Conservation (phyloP, 92 coral and sea anemone species). For the Phymanthus crucifer region DNA sequence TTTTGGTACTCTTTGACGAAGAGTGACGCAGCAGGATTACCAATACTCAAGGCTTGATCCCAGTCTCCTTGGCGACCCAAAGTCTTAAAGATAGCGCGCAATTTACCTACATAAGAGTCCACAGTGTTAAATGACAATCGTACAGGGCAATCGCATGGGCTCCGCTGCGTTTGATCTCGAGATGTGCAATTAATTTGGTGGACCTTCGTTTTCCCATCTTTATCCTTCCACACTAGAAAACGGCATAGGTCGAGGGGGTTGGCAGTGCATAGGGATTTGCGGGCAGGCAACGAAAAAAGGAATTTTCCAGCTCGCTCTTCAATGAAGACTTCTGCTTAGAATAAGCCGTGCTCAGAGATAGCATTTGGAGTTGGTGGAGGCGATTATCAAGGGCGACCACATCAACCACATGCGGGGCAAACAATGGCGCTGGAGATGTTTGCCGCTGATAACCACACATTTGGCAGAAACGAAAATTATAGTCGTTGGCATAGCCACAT, state of each 20-base stretch:
- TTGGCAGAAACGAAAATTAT: constrained; percentile 48
- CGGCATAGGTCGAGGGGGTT: constrained; percentile 51
- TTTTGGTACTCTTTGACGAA: constrained; percentile 43
- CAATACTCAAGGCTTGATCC: constrained; percentile 18
- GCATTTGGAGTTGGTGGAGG: constrained; percentile 10
- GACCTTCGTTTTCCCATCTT: constrained; percentile 36
- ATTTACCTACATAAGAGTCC: constrained; percentile 41
- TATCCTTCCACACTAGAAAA: constrained; percentile 42
- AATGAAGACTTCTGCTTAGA: constrained; percentile 25
- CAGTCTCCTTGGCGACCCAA: constrained; percentile 42
- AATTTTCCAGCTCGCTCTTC: constrained; percentile 23
- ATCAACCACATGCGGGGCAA: constrained; percentile 23
- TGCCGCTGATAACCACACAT: constrained; percentile 44
- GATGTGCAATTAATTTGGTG: constrained; percentile 15
- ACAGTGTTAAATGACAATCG: constrained; percentile 34
- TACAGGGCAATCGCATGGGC: constrained; percentile 23
- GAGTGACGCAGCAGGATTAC: constrained; percentile 54
- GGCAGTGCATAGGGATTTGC: constrained; percentile 37
- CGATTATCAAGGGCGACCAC: constrained; percentile 39
- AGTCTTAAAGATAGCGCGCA: constrained; percentile 27
- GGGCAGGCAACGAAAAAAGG: constrained; percentile 13
- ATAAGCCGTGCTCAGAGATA: background rate
- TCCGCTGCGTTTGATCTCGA: constrained; percentile 15
- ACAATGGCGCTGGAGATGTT: constrained; percentile 3
- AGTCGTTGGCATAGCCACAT: constrained; percentile 53